A percentile compares a stretch with the other conserved stretches of the same genome.
Conservation (phyloP, 2,797 vertebrate species). For the Halcyon smyrnensis region DNA sequence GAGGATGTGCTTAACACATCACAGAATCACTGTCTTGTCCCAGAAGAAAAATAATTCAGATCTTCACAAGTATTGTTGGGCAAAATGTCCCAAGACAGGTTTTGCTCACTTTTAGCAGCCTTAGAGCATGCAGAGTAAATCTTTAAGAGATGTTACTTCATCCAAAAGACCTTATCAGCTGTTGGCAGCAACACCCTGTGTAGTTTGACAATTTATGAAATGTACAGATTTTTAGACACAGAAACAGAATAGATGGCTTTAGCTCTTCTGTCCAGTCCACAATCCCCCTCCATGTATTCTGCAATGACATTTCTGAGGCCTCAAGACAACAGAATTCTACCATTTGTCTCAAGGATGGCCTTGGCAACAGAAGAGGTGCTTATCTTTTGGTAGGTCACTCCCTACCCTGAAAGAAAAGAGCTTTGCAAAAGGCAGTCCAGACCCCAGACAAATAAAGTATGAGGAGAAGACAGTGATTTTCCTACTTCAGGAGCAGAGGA, state of each 20-base stretch:
- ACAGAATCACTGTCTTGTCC: background rate
- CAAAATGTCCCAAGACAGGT: background rate
- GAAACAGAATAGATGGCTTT: background rate
- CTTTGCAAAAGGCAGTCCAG: background rate
- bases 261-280: background rate
- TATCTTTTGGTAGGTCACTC: background rate
- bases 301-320: background rate
- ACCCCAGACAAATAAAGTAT: accelerated
- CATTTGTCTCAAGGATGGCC: background rate
- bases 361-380: background rate
- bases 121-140: background rate
- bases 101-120: background rate
- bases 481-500: background rate
- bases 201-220: background rate
- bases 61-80: background rate
- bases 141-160: background rate
- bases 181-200: background rate
- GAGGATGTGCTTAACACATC: background rate
- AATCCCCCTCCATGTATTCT: accelerated
- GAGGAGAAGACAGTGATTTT: background rate
- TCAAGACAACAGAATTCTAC: background rate
- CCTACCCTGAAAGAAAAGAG: background rate
- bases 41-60: background rate
- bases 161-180: background rate
- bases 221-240: background rate